Percentiles rank a stretch among this genome's conserved stretches.
These are phyloP conservation scores for Heterochromis multidens DNA, from an alignment of 2,113 vertebrate genomes.

Conservation along the genomic window DNA sequence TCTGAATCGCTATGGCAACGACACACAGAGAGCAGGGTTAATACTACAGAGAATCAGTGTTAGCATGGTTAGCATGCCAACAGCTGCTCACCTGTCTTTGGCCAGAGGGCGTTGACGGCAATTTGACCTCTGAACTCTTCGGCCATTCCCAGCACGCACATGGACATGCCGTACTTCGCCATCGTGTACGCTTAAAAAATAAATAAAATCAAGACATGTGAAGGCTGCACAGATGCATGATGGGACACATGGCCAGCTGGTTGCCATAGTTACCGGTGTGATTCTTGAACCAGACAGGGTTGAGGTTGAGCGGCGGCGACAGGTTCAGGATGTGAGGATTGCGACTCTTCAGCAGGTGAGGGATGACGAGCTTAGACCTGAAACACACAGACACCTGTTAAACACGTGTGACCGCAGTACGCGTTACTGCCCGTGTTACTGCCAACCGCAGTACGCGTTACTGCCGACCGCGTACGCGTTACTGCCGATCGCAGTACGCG, in stretches of 20 bases:
- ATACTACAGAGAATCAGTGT: background rate
- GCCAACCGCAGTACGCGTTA: background rate
- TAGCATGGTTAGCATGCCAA: background rate
- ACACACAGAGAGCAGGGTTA: background rate
- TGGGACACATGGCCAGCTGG: background rate
- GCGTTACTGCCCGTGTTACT: background rate
- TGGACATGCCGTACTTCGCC: slow-evolving; percentile 98
- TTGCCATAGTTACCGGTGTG: slow-evolving; percentile 77
- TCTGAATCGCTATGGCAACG: slow-evolving; percentile 84
- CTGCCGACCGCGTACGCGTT: too few relatives aligned
- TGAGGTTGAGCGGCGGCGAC: slow-evolving; percentile 92
- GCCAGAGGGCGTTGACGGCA: slow-evolving; percentile 96
- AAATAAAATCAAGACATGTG: background rate
- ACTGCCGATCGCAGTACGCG: background rate
- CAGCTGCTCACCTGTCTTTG: slow-evolving; percentile 83
- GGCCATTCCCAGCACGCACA: slow-evolving; percentile 98
- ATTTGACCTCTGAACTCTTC: slow-evolving; percentile 96
- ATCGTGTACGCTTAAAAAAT: slow-evolving; percentile 87
- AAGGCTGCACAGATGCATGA: background rate
- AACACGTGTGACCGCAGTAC: background rate
- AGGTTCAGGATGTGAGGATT: slow-evolving; percentile 94
- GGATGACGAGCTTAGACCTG: slow-evolving; percentile 93
- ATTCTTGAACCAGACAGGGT: slow-evolving; percentile 96
- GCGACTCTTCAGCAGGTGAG: slow-evolving; percentile 87
- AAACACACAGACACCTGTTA: background rate